Conservation (phyloP, 37 sponge, comb jelly and placozoan genomes). For the Spongilla lacustris region DNA sequence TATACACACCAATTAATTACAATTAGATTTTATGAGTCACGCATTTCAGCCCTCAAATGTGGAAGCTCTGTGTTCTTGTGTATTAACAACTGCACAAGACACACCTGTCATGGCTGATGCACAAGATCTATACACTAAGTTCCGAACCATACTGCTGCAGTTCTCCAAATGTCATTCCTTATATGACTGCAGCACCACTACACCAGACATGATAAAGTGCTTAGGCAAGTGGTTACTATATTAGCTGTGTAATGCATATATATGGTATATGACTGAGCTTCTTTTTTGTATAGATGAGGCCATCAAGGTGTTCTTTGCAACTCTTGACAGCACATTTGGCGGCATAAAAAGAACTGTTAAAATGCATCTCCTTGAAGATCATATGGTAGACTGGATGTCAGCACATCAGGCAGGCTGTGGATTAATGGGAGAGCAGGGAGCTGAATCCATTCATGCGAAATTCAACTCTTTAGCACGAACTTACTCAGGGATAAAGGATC, state of each 20-base stretch:
- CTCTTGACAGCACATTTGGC: slow-evolving; percentile 10
- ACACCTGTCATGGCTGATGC: slow-evolving; percentile 1
- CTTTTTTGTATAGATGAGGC: slow-evolving; percentile 19
- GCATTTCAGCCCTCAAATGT: neutral
- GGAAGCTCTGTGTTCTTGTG: neutral
- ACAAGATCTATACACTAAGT: neutral
- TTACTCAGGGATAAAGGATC: too few species aligned
- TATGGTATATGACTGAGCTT: neutral
- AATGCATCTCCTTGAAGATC: slow-evolving; percentile 52
- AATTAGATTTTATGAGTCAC: neutral
- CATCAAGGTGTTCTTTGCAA: slow-evolving; percentile 21
- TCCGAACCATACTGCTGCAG: neutral
- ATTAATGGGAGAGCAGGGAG: slow-evolving; percentile 58
- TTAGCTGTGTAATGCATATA: neutral
- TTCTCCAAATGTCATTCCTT: neutral
- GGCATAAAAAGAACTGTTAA: slow-evolving; percentile 23
- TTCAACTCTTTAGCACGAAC: slow-evolving; percentile 4
- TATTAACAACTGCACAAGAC: neutral
- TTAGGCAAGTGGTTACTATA: too few species aligned
- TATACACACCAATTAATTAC: neutral
- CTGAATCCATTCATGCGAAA: slow-evolving; percentile 46
- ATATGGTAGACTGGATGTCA: slow-evolving; percentile 33
- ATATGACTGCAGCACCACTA: too few species aligned
- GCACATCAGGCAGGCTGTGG: slow-evolving; percentile 32
- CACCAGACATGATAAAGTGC: too few species aligned